A percentile compares a stretch with the other conserved stretches of the same genome.
These are phyloP conservation scores for Brachylomia viminalis DNA, from an alignment of 2,888 invertebrate species.

Conservation along the genomic window DNA sequence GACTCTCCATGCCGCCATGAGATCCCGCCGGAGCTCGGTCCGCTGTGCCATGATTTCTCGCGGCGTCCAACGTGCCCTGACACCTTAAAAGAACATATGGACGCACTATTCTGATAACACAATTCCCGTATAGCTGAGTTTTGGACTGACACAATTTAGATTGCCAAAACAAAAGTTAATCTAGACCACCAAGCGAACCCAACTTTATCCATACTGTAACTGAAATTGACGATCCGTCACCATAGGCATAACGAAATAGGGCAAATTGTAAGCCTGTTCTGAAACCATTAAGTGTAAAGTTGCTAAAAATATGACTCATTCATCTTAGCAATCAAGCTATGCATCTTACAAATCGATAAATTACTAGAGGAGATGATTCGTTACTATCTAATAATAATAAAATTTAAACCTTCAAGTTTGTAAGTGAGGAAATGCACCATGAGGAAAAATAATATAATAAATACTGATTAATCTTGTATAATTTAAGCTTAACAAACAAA, in stretches of 20 bases:
- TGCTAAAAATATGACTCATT: conserved; percentile 1
- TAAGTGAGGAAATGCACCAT: no score
- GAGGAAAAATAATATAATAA: background rate
- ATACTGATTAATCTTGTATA: background rate
- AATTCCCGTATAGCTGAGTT: background rate
- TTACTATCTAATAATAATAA: background rate
- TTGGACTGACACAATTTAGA: background rate
- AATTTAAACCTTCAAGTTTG: conserved; percentile 22
- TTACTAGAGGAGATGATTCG: background rate
- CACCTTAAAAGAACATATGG: background rate
- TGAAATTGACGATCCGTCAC: background rate
- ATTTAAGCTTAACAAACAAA: no score
- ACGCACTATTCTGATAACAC: background rate
- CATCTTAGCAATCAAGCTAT: background rate
- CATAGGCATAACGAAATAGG: no score
- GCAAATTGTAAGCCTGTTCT: background rate
- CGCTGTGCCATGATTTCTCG: no score
- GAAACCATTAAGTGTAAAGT: background rate
- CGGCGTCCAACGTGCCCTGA: no score
- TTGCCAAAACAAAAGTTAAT: background rate
- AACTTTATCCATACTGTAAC: background rate
- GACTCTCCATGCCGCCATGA: no score
- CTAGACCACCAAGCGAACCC: background rate
- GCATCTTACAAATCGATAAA: conserved; percentile 35
- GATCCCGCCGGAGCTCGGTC: no score